Evolutionary conservation across 2,113 vertebrate genomes (phyloP).

Genomic region (Syngnathus typhle): DNA sequence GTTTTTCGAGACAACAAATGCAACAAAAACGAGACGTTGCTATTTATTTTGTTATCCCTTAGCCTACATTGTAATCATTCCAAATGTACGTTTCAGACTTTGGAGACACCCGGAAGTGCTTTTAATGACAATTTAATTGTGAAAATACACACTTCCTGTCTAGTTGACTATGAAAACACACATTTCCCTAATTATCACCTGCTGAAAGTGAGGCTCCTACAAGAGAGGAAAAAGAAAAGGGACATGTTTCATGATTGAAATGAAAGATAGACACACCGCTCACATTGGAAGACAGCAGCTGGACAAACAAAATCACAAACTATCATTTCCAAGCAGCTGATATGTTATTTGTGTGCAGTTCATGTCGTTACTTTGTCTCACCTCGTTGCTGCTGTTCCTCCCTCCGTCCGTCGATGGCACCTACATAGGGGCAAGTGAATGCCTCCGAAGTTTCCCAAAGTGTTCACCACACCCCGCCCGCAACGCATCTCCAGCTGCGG

Average conservation of each 20-base stretch:
- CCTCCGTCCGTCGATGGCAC: not conserved
- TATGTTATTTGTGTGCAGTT: not conserved
- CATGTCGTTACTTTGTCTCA: not conserved
- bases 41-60: not conserved
- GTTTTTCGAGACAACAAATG: not conserved
- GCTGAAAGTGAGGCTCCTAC: too few relatives aligned
- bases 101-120: not conserved
- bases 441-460: not conserved
- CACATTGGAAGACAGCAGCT: not conserved
- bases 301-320: not conserved
- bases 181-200: not conserved
- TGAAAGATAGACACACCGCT: not conserved
- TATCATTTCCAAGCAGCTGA: not conserved
- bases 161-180: not conserved
- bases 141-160: not conserved
- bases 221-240: not conserved
- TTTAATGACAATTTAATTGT: not conserved
- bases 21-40: too few relatives aligned
- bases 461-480: conserved; percentile 5
- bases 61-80: not conserved
- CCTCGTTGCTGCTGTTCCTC: not conserved
- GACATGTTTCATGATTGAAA: not conserved
- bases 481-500: not conserved
- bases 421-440: not conserved
- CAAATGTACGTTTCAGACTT: not conserved